Evolutionary conservation across 2,797 vertebrate species (phyloP).

Genomic region (Caiman crocodilus): DNA sequence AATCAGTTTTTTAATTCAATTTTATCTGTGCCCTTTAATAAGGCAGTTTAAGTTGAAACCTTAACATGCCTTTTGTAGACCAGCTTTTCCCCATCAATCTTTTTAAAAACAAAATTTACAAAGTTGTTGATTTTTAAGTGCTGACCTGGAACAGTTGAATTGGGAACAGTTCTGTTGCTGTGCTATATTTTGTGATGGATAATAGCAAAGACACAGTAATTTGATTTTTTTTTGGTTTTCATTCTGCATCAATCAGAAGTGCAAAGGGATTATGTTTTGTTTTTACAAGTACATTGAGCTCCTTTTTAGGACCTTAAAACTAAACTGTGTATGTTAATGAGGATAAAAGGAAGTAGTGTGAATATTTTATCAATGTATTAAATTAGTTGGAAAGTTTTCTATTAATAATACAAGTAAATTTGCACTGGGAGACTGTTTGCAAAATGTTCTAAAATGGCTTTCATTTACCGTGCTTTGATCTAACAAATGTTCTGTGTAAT

Average conservation of each 20-base stretch:
- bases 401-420: slow-evolving; percentile 68
- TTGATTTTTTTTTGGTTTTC: slow-evolving; percentile 35
- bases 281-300: slow-evolving; percentile 58
- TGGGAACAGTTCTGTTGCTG: slow-evolving; percentile 6
- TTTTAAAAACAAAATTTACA: not conserved
- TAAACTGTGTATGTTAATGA: slow-evolving; percentile 14
- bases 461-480: slow-evolving; percentile 71
- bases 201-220: not conserved
- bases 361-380: slow-evolving; percentile 60
- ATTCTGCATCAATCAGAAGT: slow-evolving; percentile 47
- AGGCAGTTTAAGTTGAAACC: not conserved
- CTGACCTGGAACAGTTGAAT: not conserved
- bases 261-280: slow-evolving; percentile 64
- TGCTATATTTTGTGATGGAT: slow-evolving; percentile 11
- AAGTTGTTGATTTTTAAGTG: not conserved
- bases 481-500: slow-evolving; percentile 57
- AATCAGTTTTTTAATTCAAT: not conserved
- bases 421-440: slow-evolving; percentile 73
- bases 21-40: slow-evolving; percentile 10
- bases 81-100: not conserved
- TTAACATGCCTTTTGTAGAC: slow-evolving; percentile 52
- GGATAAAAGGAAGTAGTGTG: slow-evolving; percentile 35
- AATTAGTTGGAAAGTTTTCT: slow-evolving; percentile 57
- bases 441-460: slow-evolving; percentile 66
- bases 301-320: slow-evolving; percentile 56